A percentile compares a stretch with the other conserved stretches of the same genome.
Evolutionary conservation across 2,888 invertebrate species (phyloP).

Genomic region (Catocala nupta): DNA sequence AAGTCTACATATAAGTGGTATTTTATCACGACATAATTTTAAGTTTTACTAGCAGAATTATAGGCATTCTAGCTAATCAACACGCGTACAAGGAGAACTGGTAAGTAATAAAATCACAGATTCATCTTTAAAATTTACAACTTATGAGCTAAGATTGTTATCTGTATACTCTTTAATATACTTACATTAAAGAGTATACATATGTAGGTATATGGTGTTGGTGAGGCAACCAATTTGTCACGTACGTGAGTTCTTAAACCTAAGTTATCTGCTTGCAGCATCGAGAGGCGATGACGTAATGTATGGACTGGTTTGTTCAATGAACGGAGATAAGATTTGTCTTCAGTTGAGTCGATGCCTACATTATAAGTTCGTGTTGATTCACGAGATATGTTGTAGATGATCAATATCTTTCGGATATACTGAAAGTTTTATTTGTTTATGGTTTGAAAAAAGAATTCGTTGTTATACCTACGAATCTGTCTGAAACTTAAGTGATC

Average conservation of each 20-base stretch:
- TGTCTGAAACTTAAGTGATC: too few species aligned
- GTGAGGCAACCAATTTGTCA: slow-evolving; percentile 2
- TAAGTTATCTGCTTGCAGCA: not conserved
- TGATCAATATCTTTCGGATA: too few species aligned
- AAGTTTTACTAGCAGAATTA: slow-evolving; percentile 8
- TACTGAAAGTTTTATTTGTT: too few species aligned
- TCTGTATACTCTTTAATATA: too few species aligned
- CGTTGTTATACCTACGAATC: too few species aligned
- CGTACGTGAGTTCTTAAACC: not conserved
- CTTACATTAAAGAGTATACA: not conserved
- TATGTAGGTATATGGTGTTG: not conserved
- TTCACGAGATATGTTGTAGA: too few species aligned
- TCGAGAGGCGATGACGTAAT: too few species aligned
- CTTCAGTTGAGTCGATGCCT: too few species aligned
- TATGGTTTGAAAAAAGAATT: too few species aligned
- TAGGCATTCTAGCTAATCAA: slow-evolving; percentile 32
- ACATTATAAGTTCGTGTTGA: too few species aligned
- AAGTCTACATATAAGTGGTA: slow-evolving; percentile 11
- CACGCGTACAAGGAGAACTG: slow-evolving; percentile 35
- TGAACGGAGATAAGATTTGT: too few species aligned
- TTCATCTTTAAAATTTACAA: slow-evolving; percentile 20
- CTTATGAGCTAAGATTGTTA: not conserved
- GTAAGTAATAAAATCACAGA: slow-evolving; percentile 11
- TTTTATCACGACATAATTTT: slow-evolving; percentile 24
- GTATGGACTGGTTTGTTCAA: not conserved